A percentile compares a stretch with the other conserved stretches of the same genome.
Conservation (phyloP, 2,888 invertebrate genomes). For the Crossocerus cetratus region DNA sequence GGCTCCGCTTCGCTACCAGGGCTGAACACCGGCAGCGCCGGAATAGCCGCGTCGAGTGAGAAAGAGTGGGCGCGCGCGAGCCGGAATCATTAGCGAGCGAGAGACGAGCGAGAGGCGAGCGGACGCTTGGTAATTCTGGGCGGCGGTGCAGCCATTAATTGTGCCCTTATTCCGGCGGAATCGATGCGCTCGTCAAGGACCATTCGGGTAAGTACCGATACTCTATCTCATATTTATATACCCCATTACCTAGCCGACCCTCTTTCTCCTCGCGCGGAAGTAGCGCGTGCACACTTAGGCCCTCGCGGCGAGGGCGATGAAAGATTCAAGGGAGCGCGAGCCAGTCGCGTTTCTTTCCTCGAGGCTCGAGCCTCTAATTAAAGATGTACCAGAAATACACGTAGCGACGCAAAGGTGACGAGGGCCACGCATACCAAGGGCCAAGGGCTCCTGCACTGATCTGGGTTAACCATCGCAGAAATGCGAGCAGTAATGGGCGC, state of each 20-base stretch:
- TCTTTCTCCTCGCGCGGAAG: too few relatives aligned
- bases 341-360: too few relatives aligned
- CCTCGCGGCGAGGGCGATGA: too few relatives aligned
- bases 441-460: too few relatives aligned
- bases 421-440: too few relatives aligned
- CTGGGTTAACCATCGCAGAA: slow-evolving; percentile 22
- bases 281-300: too few relatives aligned
- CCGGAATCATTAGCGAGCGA: background rate
- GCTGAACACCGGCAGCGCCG: background rate
- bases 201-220: background rate
- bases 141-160: background rate
- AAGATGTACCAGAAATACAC: too few relatives aligned
- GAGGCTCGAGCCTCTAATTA: too few relatives aligned
- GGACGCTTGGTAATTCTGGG: background rate
- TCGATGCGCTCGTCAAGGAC: background rate
- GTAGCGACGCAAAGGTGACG: too few relatives aligned
- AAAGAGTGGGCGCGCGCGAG: background rate
- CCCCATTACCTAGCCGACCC: too few relatives aligned
- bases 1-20: background rate
- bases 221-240: background rate
- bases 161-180: background rate
- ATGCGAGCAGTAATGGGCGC: slow-evolving; percentile 14
- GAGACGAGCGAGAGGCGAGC: background rate
- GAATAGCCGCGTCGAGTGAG: background rate
- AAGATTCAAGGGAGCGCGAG: too few relatives aligned